phyloP scores from a whole-genome alignment of 2,797 vertebrate genomes.

The Parauchenoglanis ngamensis region DNA sequence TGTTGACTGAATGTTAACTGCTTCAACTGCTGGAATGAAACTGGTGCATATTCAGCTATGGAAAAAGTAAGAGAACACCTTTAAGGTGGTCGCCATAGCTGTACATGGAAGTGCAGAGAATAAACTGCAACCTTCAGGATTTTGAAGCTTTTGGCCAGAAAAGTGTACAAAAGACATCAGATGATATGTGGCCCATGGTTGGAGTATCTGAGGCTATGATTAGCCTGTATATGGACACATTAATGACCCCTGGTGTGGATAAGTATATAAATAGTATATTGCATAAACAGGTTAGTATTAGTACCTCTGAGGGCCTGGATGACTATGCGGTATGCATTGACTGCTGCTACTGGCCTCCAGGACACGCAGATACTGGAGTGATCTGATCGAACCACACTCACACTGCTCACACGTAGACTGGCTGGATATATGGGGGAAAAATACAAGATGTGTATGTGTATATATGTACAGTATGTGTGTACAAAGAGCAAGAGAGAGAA shows the following conservation, averaged over 20 bases:
- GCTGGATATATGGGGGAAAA: conserved; percentile 60
- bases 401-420: conserved; percentile 77
- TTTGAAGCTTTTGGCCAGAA: neutral
- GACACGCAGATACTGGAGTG: conserved; percentile 79
- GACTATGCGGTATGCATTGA: conserved; percentile 73
- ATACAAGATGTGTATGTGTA: neutral
- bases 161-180: neutral
- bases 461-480: neutral
- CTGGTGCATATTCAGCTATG: neutral
- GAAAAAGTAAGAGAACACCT: no score
- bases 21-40: neutral
- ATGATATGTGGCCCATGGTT: neutral
- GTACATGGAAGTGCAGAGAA: neutral
- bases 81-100: no score
- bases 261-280: neutral
- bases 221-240: neutral
- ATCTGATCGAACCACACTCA: conserved; percentile 76
- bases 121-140: neutral
- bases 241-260: neutral
- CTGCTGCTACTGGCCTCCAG: conserved; percentile 74
- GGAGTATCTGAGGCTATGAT: neutral
- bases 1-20: neutral
- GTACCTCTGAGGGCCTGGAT: conserved; percentile 78
- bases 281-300: neutral
- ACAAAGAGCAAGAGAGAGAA: conserved; percentile 4